Evolutionary conservation across 2,113 vertebrate species (phyloP).

Genomic region (Amia ocellicauda): DNA sequence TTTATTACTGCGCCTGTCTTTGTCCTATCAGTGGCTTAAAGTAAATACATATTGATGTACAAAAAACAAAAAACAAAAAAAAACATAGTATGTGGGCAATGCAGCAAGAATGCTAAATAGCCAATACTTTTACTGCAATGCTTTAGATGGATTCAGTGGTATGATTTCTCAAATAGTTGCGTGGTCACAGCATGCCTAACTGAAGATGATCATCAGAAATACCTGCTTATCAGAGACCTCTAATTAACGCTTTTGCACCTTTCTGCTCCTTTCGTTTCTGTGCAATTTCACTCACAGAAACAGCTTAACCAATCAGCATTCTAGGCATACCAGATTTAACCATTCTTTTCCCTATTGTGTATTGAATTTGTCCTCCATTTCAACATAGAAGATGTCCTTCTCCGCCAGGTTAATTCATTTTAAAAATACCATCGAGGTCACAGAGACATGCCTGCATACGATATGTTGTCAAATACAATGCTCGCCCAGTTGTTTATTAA

Average conservation of each 20-base stretch:
- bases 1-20: background rate
- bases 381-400: too few relatives aligned
- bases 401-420: too few relatives aligned
- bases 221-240: background rate
- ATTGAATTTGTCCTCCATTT: too few relatives aligned
- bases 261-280: background rate
- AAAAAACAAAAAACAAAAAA: too few relatives aligned
- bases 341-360: too few relatives aligned
- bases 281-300: too few relatives aligned
- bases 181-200: background rate
- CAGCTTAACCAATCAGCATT: too few relatives aligned
- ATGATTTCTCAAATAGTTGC: background rate
- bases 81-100: background rate
- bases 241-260: background rate
- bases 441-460: too few relatives aligned
- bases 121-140: background rate
- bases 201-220: background rate
- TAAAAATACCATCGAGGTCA: too few relatives aligned
- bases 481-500: too few relatives aligned
- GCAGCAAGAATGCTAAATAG: background rate
- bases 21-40: background rate
- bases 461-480: too few relatives aligned
- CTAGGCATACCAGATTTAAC: too few relatives aligned
- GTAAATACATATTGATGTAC: constrained; percentile 2
- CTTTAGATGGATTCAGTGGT: background rate